These are phyloP conservation scores for Etia nguti DNA, from an alignment of 2,113 vertebrate species.

Conservation along the genomic window DNA sequence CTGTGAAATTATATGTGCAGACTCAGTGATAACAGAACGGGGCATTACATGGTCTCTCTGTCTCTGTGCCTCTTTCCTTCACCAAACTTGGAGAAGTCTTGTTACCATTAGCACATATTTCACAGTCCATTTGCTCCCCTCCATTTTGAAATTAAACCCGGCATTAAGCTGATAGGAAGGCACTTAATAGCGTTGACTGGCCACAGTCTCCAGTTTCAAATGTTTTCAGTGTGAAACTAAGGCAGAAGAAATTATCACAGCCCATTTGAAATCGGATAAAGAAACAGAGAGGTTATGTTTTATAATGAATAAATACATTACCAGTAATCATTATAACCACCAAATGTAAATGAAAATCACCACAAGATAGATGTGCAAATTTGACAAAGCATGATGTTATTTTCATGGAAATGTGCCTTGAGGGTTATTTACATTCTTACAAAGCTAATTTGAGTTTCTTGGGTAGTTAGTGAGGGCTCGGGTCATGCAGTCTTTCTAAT, in stretches of 20 bases:
- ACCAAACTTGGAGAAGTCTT: slow-evolving; percentile 71
- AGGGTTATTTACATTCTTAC: not conserved
- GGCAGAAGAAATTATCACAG: not conserved
- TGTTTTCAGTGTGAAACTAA: slow-evolving; percentile 8
- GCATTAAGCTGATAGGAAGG: slow-evolving; percentile 65
- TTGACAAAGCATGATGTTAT: not conserved
- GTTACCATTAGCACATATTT: slow-evolving; percentile 86
- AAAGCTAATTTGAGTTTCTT: not conserved
- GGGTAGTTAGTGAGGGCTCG: not conserved
- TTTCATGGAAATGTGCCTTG: not conserved
- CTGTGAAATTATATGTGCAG: slow-evolving; percentile 78
- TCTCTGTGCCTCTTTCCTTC: slow-evolving; percentile 5
- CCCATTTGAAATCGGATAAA: not conserved
- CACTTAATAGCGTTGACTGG: slow-evolving; percentile 58
- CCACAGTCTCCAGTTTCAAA: slow-evolving; percentile 33
- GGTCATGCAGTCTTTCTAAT: not conserved
- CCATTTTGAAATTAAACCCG: slow-evolving; percentile 72
- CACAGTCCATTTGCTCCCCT: slow-evolving; percentile 78
- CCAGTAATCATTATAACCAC: not conserved
- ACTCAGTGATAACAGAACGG: slow-evolving; percentile 62
- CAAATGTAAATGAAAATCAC: not conserved
- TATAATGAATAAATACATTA: not conserved
- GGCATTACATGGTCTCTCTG: slow-evolving; percentile 56
- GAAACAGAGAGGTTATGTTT: not conserved
- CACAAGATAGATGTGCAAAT: not conserved